Evolutionary conservation across 2,888 invertebrate species (phyloP), one percentile per base, ranked within the genome.

Genomic region (Agriopis marginaria): DNA sequence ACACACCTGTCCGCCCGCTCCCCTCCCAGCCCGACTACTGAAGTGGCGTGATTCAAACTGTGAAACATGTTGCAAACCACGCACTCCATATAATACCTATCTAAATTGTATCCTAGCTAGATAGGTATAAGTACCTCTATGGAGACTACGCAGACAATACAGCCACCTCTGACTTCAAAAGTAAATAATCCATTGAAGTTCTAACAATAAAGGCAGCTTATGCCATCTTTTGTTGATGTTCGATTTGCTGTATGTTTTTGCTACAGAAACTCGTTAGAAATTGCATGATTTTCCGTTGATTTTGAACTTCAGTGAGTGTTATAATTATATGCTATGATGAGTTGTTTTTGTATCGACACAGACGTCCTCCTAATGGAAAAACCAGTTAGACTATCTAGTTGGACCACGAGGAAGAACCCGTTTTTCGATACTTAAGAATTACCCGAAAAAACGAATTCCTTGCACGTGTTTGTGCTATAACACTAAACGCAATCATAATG

Each of bases 1-100:
- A 88, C 89, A 91, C 82, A 85, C 89, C 82, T 79, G 80, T 77
- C 73, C 76, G 77, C 77, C 74, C 72, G 74, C 73, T 69, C 64
- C 76, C 70, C 77, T 64, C 75, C 76, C 74, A 75, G 76, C 76
- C 78, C 71, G 71, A 73, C 66, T 60, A 70, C 71, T 78, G 74
- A 71, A 77, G 74, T 79, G 74, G 75, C 77, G 75, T 78, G 76
- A 78, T 82, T 74, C 60, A 64, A 50, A 50, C 47, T 39, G 54
- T 32, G 40, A 65, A 65, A 66, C 66, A 61, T 62, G 47, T 58
- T 63, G 47, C 53, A 66, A 62, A 44, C 55, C 55, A 63, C 11
- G 59, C 59, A 59, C 47, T 59, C 59, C 8, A 12, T 54, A 32
- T 14, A 14, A 23, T 23, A 23, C 17, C 17, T 14, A 49, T n/a